Base-by-base conservation (phyloP, 1,140 invertebrate genomes). In the Drosophila navojoa region DNA sequence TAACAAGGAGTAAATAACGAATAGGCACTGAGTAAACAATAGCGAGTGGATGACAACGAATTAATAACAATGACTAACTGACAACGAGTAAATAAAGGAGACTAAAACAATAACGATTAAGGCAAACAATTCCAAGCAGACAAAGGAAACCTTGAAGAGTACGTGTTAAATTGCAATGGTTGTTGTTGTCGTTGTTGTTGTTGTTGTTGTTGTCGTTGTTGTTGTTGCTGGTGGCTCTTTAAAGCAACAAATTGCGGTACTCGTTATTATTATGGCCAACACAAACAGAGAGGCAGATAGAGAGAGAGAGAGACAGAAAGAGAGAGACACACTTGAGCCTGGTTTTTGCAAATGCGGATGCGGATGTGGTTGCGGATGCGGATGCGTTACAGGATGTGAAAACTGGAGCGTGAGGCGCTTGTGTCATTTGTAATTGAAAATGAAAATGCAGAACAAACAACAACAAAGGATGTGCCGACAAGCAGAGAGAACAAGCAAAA, bases 381-480 rank as follows among this genome's bases (percentile, higher is more conserved):
- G 27, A 45, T 57, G 53, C 19, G 40, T 49, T 25, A 29, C 50
- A 52, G 50, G 35, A 45, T 59, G 38, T 38, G 66, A 38, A 80
- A 89, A 89, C 77, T 89, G 74, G 84, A 89, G 85, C 84, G 84
- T 84, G 85, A 89, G 81, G 79, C 71, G 85, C 84, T 89, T 90
- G 84, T 89, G 84, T 90, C 84, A 89, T 89, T 89, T 90, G 85
- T 90, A 89, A 89, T 89, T 89, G 84, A 89, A 89, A 89, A 89
- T 89, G 84, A 89, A 89, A 89, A 89, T 89, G 80, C 74, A 82
- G 66, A 59, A 67, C 59, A 71, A 76, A 53, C 38, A 71, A 50
- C 69, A 64, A 67, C 60, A 75, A 57, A 57, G 68, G 50, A 81
- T 50, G 69, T 64, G 63, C 54, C 58, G 64, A 59, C 63, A 76